phyloP scores from a whole-genome alignment of 2,888 invertebrate genomes.

The Keiferia lycopersicella region DNA sequence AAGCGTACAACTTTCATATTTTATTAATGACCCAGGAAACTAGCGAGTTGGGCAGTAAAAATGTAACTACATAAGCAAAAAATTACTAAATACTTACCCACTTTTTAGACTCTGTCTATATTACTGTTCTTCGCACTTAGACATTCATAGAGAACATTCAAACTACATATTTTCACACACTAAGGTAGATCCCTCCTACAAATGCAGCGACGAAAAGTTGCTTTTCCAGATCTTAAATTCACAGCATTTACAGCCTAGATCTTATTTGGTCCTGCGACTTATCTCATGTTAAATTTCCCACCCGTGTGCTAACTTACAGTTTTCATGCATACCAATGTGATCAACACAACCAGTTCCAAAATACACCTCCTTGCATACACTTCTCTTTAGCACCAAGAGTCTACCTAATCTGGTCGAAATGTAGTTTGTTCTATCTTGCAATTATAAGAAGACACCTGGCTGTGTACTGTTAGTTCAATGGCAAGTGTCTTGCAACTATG shows the following conservation, averaged over 20 bases:
- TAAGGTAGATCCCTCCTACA: no score
- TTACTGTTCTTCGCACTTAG: no score
- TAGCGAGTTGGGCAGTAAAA: neutral
- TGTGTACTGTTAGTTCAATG: conserved; percentile 34
- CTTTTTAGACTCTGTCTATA: no score
- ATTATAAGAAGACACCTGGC: conserved; percentile 6
- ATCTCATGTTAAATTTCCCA: conserved; percentile 25
- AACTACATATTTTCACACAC: no score
- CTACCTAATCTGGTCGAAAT: neutral
- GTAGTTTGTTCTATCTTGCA: conserved; percentile 6
- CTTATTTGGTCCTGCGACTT: conserved; percentile 18
- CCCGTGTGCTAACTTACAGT: conserved; percentile 29
- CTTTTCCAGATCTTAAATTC: conserved; percentile 22
- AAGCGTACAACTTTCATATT: no score
- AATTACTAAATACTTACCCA: neutral
- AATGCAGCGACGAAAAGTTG: neutral
- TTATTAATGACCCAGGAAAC: no score
- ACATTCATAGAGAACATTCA: no score
- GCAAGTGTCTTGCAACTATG: neutral
- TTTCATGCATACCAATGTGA: conserved; percentile 37
- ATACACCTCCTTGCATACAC: neutral
- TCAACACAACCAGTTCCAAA: neutral
- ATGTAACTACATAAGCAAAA: neutral
- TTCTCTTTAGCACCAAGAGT: neutral
- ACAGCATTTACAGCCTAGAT: conserved; percentile 16